These are phyloP conservation scores for Ibycter americanus DNA, from an alignment of 2,797 vertebrate species.

Conservation along the genomic window DNA sequence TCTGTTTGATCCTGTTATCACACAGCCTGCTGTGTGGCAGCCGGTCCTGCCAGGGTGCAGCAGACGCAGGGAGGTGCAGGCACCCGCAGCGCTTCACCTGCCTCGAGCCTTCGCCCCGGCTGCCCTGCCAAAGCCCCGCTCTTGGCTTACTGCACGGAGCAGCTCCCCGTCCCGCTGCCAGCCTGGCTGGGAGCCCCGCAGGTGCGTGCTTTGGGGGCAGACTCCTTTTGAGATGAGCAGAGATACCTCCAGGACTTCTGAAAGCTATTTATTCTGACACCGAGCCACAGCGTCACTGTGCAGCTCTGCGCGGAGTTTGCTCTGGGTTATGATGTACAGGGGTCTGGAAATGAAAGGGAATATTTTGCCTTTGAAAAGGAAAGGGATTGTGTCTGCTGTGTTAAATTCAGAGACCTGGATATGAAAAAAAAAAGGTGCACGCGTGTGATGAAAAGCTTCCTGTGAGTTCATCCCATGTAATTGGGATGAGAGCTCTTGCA, in stretches of 20 bases:
- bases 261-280: background rate
- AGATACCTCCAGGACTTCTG: background rate
- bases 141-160: background rate
- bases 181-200: background rate
- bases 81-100: rapidly evolving
- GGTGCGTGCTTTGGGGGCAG: background rate
- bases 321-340: background rate
- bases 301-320: background rate
- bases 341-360: constrained; percentile 60
- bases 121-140: background rate
- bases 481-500: background rate
- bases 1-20: background rate
- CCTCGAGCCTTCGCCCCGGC: rapidly evolving
- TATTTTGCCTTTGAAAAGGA: constrained; percentile 49
- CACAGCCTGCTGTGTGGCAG: background rate
- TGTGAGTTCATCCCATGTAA: background rate
- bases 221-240: background rate
- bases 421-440: rapidly evolving
- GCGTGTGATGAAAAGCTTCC: background rate
- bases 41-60: background rate
- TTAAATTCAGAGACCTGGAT: background rate
- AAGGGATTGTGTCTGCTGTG: background rate
- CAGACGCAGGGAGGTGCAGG: background rate
- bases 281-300: rapidly evolving
- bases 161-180: background rate